Base-by-base conservation (phyloP, 2,888 invertebrate species). In the Dromius quadrimaculatus region DNA sequence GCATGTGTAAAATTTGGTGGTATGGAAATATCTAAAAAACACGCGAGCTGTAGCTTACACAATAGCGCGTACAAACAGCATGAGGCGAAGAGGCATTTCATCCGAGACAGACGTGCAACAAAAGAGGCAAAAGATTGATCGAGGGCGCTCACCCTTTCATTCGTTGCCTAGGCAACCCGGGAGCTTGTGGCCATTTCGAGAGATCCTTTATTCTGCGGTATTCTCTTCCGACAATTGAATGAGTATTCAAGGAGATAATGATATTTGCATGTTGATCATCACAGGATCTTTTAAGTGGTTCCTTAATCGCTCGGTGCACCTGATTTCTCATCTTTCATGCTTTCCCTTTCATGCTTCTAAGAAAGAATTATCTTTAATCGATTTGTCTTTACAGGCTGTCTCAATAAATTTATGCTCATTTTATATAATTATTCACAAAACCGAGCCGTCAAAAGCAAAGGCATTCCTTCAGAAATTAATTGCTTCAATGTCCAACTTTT, bases 141-240 rank as follows among this genome's bases (percentile, higher is more conserved):
- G 79, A 75, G 77, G 78, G 70, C 74, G 79, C 80, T 77, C 79
- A 80, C 81, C 79, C 81, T 80, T 80, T 81, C 79, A 78, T 79
- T 78, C 78, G 80, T 81, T 79, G 77, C 79, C 78, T 77, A 73
- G 79, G 80, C 74, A 78, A 81, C 81, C 68, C 74, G 72, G 74
- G 72, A 72, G 71, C 72, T 72, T 72, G 71, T 71, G 73, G 73
- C 73, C 71, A 74, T 71, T 65, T 71, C 69, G 72, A 47, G 79
- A 79, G 79, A 78, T 79, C 79, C 79, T 79, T 79, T 80, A 80
- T 79, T 78, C 79, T 78, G 78, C 79, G 77, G 79, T 77, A 79
- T 81, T 80, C 81, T 79, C 80, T 80, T 80, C 80, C 54, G 80
- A 81, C 81, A 81, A 81, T 81, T 81, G 81, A 81, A 81, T 81